A percentile compares a stretch with the other conserved stretches of the same genome.
Evolutionary conservation across 2,797 vertebrate species (phyloP).

Genomic region (Pyrocephalus nanus): DNA sequence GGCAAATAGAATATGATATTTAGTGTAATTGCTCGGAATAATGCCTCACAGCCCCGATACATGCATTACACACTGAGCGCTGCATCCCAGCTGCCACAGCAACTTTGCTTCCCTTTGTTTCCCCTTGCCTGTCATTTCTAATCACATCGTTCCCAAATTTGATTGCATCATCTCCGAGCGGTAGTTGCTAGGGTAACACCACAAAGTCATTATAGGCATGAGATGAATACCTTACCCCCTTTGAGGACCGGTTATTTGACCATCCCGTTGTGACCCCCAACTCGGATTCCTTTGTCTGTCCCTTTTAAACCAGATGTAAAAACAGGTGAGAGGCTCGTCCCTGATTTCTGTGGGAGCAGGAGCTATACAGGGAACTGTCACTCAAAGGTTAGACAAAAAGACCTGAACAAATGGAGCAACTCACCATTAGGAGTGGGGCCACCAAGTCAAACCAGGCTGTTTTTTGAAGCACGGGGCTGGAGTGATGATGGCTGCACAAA

Average conservation of each 20-base stretch:
- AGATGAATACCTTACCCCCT: neutral
- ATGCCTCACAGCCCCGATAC: neutral
- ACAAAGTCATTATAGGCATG: neutral
- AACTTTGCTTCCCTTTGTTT: constrained; percentile 59
- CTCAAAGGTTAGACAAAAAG: neutral
- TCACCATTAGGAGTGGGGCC: neutral
- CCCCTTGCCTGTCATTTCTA: constrained; percentile 47
- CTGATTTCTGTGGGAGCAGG: neutral
- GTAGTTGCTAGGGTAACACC: constrained; percentile 60
- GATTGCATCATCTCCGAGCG: constrained; percentile 17
- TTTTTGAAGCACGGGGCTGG: neutral
- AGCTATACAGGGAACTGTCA: rapidly evolving
- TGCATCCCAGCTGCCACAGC: constrained; percentile 44
- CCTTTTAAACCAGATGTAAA: neutral
- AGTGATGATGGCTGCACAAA: neutral
- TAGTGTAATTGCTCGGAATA: constrained; percentile 69
- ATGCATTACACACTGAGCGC: neutral
- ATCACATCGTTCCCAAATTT: constrained; percentile 45
- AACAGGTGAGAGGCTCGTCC: neutral
- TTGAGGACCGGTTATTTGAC: neutral
- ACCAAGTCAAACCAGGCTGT: neutral
- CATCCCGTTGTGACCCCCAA: neutral
- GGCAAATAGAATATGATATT: constrained; percentile 65
- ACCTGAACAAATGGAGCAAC: neutral
- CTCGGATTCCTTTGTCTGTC: neutral